Evolutionary conservation across 2,797 vertebrate species (phyloP).

Genomic region (Amniataba percoides): DNA sequence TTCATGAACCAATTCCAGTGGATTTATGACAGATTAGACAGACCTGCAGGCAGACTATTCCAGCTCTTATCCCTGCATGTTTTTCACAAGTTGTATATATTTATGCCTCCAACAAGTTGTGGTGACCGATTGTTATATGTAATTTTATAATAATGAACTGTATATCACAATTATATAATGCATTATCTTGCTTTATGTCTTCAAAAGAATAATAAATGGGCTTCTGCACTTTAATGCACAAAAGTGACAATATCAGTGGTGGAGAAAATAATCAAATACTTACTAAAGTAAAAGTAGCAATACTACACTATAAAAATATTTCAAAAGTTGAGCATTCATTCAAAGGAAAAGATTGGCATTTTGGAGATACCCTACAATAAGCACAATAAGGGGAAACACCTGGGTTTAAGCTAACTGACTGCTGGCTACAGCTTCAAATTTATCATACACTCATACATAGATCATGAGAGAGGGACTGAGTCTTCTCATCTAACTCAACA

Average conservation of each 20-base stretch:
- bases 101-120: not conserved
- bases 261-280: not conserved
- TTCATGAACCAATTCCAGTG: not conserved
- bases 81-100: too few species aligned
- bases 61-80: not conserved
- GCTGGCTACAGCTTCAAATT: too few species aligned
- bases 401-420: too few species aligned
- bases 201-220: not conserved
- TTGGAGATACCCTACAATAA: too few species aligned
- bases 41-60: not conserved
- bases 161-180: not conserved
- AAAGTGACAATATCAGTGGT: not conserved
- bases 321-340: too few species aligned
- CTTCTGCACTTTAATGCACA: not conserved
- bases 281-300: not conserved
- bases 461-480: too few species aligned
- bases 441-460: too few species aligned
- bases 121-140: not conserved
- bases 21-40: too few species aligned
- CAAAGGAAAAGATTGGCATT: too few species aligned
- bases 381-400: too few species aligned
- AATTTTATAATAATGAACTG: not conserved
- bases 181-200: not conserved
- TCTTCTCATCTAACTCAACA: too few species aligned
- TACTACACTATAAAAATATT: not conserved